Base-by-base conservation (phyloP, 2,888 invertebrate species). In the Suillia variegata region DNA sequence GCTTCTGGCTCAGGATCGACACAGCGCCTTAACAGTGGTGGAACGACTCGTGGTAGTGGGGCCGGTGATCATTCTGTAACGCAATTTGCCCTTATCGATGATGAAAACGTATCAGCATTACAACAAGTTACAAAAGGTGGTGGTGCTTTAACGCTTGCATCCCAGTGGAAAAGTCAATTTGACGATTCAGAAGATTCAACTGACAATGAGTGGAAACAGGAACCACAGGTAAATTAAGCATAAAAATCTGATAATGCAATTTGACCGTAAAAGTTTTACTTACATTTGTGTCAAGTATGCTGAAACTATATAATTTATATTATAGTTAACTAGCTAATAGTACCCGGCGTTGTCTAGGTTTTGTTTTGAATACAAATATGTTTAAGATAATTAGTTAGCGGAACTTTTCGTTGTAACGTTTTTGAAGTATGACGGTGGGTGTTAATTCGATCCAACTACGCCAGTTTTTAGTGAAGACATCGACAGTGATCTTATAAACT, bases 131-230 rank as follows among this genome's bases (percentile, higher is more conserved):
- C 94, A 0, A 88, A 92, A 77, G 92, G 94, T 15, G 92, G 93
- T 34, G 94, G 94, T 0, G 94, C 94, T 1, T 82, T 96, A 10
- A 97, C 97, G 0, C 83, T 97, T 15, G 96, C 94, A 1, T 96
- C 96, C 17, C 93, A 93, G 74, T 96, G 96, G 95, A 96, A 96
- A 78, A 95, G 95, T 0, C 96, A 96, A 79, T 96, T 96, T 78
- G 96, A 96, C 74, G 96, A 96, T 79, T 95, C 95, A 0, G 96
- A 96, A 68, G 96, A 96, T 74, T 94, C 94, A 51, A 94, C 94
- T 0, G 95, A 96, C 79, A 94, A 95, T 80, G 95, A 95, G 80
- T 94, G 94, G 93, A 94, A 93, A 74, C 93, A 92, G 66, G 94
- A 94, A 70, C 87, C 88, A 69, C 83, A 80, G 77, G 81, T 80